These are phyloP conservation scores for Clivina fossor DNA, from an alignment of 2,888 invertebrate species.

Conservation along the genomic window DNA sequence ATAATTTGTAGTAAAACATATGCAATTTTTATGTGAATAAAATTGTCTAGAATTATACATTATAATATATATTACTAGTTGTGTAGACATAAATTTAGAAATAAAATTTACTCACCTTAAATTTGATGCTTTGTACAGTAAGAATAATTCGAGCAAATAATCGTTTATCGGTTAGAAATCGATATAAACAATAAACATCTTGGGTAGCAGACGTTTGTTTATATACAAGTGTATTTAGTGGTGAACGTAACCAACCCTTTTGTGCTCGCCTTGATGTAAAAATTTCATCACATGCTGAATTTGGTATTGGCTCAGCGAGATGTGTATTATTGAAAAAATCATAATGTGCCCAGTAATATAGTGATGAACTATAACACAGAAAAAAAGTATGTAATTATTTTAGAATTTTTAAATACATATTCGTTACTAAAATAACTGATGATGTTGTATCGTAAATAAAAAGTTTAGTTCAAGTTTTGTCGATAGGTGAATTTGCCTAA, in stretches of 20 bases:
- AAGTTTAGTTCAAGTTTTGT: too few species aligned
- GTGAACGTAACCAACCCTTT: conserved; percentile 76
- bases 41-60: too few species aligned
- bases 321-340: conserved; percentile 91
- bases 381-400: too few species aligned
- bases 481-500: too few species aligned
- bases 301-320: conserved; percentile 78
- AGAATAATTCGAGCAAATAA: conserved; percentile 80
- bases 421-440: too few species aligned
- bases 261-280: conserved; percentile 83
- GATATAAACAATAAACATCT: conserved; percentile 80
- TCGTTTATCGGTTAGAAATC: conserved; percentile 80
- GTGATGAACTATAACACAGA: too few species aligned
- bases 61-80: too few species aligned
- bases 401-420: too few species aligned
- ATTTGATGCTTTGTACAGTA: conserved; percentile 75
- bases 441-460: too few species aligned
- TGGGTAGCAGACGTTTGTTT: conserved; percentile 71
- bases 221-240: conserved; percentile 84
- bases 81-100: background rate
- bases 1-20: too few species aligned
- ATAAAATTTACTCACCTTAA: conserved; percentile 61
- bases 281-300: conserved; percentile 83
- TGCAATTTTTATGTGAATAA: too few species aligned
- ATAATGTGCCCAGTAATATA: conserved; percentile 93